Evolutionary conservation across 2,113 vertebrate species (phyloP).

Genomic region (Mustelus asterias): DNA sequence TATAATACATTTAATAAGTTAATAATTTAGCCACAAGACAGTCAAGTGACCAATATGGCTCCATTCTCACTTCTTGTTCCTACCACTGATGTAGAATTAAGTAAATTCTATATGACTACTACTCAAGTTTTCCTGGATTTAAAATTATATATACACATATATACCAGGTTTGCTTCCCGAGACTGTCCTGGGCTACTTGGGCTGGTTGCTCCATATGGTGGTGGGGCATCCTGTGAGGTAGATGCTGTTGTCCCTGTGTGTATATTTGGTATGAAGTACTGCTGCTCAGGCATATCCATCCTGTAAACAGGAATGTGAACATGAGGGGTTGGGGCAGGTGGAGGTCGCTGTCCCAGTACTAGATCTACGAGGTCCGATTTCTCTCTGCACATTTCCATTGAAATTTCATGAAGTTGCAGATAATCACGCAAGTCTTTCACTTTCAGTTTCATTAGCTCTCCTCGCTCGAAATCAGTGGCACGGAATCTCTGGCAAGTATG

Average conservation of each 20-base stretch:
- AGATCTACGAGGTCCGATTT: conserved; percentile 93
- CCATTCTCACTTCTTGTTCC: neutral
- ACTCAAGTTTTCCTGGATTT: neutral
- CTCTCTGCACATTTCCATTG: conserved; percentile 84
- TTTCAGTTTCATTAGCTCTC: conserved; percentile 91
- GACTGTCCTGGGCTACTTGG: conserved; percentile 42
- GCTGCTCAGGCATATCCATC: conserved; percentile 46
- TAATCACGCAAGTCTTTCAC: conserved; percentile 95
- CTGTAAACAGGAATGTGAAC: conserved; percentile 44
- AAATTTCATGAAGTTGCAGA: conserved; percentile 77
- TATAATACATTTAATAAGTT: neutral
- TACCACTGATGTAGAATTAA: neutral
- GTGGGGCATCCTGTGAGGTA: conserved; percentile 49
- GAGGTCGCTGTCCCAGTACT: conserved; percentile 73
- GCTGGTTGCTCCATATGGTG: conserved; percentile 43
- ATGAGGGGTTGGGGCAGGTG: conserved; percentile 50
- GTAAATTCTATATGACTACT: neutral
- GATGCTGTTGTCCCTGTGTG: conserved; percentile 42
- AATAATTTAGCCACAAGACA: neutral
- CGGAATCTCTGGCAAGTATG: conserved; percentile 81
- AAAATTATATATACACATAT: neutral
- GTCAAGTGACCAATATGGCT: neutral
- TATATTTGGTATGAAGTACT: conserved; percentile 49
- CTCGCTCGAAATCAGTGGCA: conserved; percentile 71
- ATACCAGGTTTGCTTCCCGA: conserved; percentile 60